Percentiles rank a stretch among this genome's conserved stretches.
Evolutionary conservation across 2,113 vertebrate species (phyloP).

Genomic region (Cavia porcellus): DNA sequence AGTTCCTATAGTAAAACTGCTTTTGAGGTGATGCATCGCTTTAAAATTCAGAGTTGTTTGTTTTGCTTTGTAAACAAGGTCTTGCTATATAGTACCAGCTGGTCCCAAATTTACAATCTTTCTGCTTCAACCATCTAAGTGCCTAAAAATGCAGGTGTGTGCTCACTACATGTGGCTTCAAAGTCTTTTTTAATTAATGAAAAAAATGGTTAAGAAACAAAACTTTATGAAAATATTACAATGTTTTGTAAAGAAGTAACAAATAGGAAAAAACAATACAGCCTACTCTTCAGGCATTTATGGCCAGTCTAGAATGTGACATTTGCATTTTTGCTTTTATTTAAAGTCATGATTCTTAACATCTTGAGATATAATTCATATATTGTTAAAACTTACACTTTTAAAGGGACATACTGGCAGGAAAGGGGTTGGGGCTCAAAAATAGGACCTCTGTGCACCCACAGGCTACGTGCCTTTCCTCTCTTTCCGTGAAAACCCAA

Average conservation of each 20-base stretch:
- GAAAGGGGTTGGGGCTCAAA: not conserved
- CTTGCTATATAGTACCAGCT: not conserved
- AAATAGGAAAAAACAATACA: not conserved
- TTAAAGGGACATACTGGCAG: not conserved
- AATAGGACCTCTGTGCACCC: not conserved
- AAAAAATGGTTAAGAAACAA: constrained; percentile 46
- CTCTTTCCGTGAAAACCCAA: not conserved
- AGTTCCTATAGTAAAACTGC: not conserved
- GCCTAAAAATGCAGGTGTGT: not conserved
- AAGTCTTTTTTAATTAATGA: not conserved
- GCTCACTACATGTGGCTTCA: not conserved
- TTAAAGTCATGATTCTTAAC: not conserved
- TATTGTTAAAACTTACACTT: constrained; percentile 14
- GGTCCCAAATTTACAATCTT: not conserved
- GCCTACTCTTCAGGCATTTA: not conserved
- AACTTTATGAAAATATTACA: not conserved
- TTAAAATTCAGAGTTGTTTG: not conserved
- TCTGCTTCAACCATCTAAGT: not conserved
- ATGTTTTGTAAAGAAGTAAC: not conserved
- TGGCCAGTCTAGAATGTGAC: not conserved
- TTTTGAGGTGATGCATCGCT: not conserved
- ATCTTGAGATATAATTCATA: not conserved
- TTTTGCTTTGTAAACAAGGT: not conserved
- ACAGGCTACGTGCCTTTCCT: not conserved
- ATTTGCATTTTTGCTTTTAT: not conserved